These are phyloP conservation scores for Equus przewalskii DNA, from an alignment of 2,113 vertebrate genomes.

Conservation along the genomic window DNA sequence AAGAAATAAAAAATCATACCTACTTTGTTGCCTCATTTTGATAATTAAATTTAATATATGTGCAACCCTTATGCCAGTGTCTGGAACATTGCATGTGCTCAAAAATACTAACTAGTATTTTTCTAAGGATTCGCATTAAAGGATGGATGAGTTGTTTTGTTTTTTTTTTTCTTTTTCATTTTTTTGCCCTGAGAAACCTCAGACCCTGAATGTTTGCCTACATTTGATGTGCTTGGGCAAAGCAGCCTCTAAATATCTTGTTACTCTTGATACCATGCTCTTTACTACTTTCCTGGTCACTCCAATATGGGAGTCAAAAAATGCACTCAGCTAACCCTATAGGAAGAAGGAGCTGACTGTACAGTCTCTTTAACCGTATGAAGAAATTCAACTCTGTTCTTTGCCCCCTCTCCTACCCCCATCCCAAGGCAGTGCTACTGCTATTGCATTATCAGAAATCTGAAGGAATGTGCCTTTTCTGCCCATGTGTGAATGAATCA, in stretches of 20 bases:
- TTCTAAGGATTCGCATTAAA: background rate
- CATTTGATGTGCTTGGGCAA: background rate
- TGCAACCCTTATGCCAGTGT: background rate
- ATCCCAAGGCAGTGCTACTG: background rate
- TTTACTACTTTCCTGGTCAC: background rate
- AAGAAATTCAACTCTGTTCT: background rate
- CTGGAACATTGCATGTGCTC: background rate
- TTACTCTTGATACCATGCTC: background rate
- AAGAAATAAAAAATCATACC: background rate
- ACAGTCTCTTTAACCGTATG: background rate
- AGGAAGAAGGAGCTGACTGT: background rate
- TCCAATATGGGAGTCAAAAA: background rate
- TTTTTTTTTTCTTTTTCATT: background rate
- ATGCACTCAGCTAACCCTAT: accelerated
- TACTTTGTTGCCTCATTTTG: background rate
- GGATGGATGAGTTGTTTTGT: background rate
- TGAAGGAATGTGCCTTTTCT: background rate
- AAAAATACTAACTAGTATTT: background rate
- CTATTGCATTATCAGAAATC: background rate
- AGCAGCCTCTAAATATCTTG: background rate
- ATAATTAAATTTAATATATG: background rate
- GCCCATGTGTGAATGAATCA: background rate
- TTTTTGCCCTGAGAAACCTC: background rate
- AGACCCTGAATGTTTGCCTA: background rate
- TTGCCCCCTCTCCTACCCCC: background rate